These are phyloP conservation scores for Bacillus rossius DNA, from an alignment of 1,140 invertebrate species.

Conservation along the genomic window DNA sequence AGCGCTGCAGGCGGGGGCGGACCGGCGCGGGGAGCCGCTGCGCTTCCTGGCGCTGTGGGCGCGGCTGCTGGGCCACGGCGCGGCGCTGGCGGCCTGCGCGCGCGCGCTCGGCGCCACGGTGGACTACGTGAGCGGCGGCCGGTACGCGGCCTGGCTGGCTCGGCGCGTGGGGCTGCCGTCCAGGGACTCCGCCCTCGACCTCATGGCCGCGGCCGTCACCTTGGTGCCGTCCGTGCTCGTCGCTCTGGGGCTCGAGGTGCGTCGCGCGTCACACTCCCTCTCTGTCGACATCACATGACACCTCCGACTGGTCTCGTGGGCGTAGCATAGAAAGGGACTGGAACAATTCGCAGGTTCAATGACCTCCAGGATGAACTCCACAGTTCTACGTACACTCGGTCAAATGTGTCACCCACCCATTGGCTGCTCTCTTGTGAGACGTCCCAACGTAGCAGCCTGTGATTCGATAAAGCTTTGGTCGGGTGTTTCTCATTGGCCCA, in stretches of 20 bases:
- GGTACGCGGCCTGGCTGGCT: conserved; percentile 50
- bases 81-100: conserved; percentile 55
- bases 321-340: too few species aligned
- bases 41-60: conserved; percentile 55
- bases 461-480: too few species aligned
- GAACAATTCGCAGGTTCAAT: too few species aligned
- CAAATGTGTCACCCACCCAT: too few species aligned
- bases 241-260: conserved; percentile 62
- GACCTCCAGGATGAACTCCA: too few species aligned
- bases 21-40: conserved; percentile 21
- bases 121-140: conserved; percentile 55
- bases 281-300: too few species aligned
- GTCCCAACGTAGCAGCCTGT: too few species aligned
- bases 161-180: conserved; percentile 46
- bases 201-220: conserved; percentile 58
- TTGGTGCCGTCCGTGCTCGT: conserved; percentile 59
- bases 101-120: conserved; percentile 56
- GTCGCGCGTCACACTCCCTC: too few species aligned
- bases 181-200: conserved; percentile 62
- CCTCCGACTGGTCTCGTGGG: too few species aligned
- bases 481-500: too few species aligned
- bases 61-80: conserved; percentile 51
- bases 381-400: too few species aligned
- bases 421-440: too few species aligned
- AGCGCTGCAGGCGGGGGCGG: conserved; percentile 12